Conservation (phyloP, 2,797 vertebrate species). For the Crenichthys baileyi region DNA sequence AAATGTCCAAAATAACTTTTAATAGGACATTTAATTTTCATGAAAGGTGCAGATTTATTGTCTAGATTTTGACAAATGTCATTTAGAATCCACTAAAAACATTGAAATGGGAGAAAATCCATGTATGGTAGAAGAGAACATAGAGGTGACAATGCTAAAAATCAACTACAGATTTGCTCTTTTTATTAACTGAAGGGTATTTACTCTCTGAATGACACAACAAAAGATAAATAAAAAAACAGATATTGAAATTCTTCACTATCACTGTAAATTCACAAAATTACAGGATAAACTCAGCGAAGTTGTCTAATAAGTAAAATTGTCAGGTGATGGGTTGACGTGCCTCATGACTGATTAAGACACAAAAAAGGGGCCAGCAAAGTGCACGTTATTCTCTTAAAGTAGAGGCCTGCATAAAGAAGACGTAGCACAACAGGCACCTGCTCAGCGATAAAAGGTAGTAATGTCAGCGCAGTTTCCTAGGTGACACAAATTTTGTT, state of each 20-base stretch:
- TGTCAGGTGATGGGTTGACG: slow-evolving; percentile 45
- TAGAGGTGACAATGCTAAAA: background rate
- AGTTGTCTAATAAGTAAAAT: slow-evolving; percentile 46
- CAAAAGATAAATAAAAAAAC: background rate
- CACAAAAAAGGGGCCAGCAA: slow-evolving; percentile 48
- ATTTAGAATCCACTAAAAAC: background rate
- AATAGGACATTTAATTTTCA: background rate
- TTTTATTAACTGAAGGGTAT: background rate
- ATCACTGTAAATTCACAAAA: slow-evolving; percentile 31
- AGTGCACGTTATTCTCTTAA: slow-evolving; percentile 42
- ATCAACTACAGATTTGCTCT: background rate
- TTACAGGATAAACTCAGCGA: slow-evolving; percentile 29
- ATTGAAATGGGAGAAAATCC: background rate
- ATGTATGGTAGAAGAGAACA: background rate
- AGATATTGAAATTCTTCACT: background rate
- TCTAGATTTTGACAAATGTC: background rate
- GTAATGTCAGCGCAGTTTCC: slow-evolving; percentile 4
- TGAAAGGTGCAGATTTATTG: background rate
- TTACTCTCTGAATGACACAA: background rate
- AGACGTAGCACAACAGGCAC: slow-evolving; percentile 30
- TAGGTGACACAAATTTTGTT: slow-evolving; percentile 3
- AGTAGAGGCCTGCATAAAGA: slow-evolving; percentile 46
- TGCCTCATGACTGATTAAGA: slow-evolving; percentile 55
- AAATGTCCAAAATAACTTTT: background rate
- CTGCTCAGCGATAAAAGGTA: background rate